These are phyloP conservation scores for Cordilura impudica DNA, from an alignment of 2,888 invertebrate genomes.

Conservation along the genomic window DNA sequence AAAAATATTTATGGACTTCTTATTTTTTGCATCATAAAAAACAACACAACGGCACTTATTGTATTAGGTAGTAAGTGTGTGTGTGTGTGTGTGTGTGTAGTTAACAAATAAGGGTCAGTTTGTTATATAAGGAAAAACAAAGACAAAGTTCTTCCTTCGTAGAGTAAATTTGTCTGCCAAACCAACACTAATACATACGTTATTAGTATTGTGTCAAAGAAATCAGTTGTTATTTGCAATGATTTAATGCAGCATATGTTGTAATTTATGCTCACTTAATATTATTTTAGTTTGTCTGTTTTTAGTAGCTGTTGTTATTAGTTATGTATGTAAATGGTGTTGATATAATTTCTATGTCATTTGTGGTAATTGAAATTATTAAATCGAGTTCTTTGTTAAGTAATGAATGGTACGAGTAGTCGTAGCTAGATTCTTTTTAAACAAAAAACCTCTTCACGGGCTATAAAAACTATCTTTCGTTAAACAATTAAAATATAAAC, in stretches of 20 bases:
- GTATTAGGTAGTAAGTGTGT: background rate
- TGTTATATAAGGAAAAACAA: slow-evolving; percentile 8
- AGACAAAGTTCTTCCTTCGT: slow-evolving; percentile 18
- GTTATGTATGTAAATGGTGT: background rate
- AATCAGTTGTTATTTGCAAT: slow-evolving; percentile 38
- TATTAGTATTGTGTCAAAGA: slow-evolving; percentile 27
- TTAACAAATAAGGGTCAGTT: slow-evolving; percentile 44
- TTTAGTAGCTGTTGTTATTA: background rate
- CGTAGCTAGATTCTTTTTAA: too few relatives aligned
- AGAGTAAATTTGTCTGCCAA: slow-evolving; percentile 27
- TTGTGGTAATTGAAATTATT: too few relatives aligned
- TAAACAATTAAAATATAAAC: too few relatives aligned
- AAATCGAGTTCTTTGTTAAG: too few relatives aligned
- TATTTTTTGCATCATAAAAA: background rate
- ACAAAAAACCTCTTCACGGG: too few relatives aligned
- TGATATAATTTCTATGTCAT: slow-evolving; percentile 26
- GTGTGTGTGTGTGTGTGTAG: slow-evolving; percentile 1
- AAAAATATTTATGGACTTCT: slow-evolving; percentile 78
- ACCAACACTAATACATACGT: slow-evolving; percentile 9
- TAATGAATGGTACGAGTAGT: too few relatives aligned
- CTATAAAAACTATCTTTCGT: too few relatives aligned
- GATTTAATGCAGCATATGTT: slow-evolving; percentile 49
- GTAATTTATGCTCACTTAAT: slow-evolving; percentile 52
- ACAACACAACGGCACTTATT: slow-evolving; percentile 14
- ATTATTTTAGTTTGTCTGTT: slow-evolving; percentile 5